Percentiles rank a stretch among this genome's conserved stretches.
Conservation (phyloP, 1,140 invertebrate species). For the Metopolophium dirhodum region DNA sequence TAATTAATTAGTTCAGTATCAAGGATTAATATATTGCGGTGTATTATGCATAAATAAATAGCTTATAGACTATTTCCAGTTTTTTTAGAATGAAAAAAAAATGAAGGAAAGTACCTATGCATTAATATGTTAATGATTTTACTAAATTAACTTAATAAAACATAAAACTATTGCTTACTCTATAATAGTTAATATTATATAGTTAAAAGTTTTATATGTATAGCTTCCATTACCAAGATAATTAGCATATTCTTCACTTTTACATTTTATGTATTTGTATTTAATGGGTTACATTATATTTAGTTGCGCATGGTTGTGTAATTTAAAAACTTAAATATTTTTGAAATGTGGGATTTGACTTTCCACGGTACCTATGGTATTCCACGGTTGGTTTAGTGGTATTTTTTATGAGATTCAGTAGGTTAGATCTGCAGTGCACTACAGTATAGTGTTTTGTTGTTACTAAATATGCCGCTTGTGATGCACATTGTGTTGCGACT, state of each 20-base stretch:
- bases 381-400: neutral
- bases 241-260: too few relatives aligned
- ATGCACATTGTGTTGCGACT: too few relatives aligned
- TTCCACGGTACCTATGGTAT: neutral
- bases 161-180: too few relatives aligned
- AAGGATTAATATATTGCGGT: neutral
- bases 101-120: neutral
- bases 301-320: neutral
- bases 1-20: slow-evolving; percentile 18
- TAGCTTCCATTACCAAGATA: too few relatives aligned
- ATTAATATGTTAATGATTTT: neutral
- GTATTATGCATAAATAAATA: neutral
- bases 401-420: neutral
- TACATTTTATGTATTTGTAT: neutral
- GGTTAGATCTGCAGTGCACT: neutral
- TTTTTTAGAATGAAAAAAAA: neutral
- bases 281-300: neutral
- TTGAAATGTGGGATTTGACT: too few relatives aligned
- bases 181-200: too few relatives aligned
- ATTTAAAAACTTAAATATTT: neutral
- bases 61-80: neutral
- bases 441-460: neutral
- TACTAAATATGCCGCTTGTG: neutral
- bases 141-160: neutral
- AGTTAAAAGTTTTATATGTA: too few relatives aligned